A percentile compares a stretch with the other conserved stretches of the same genome.
These are phyloP conservation scores for Mohoua ochrocephala DNA, from an alignment of 2,113 vertebrate species.

Conservation along the genomic window DNA sequence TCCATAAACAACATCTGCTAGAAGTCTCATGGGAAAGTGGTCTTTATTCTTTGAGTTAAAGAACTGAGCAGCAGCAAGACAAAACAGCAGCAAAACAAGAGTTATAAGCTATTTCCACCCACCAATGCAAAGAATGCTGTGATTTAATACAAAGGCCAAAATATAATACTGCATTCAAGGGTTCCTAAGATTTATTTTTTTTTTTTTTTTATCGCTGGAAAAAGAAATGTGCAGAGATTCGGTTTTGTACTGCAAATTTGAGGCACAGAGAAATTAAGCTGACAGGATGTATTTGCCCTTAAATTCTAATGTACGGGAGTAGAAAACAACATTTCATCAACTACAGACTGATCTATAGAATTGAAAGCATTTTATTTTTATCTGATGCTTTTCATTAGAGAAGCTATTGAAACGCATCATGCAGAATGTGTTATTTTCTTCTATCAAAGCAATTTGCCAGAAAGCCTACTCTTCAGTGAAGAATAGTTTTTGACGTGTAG, in stretches of 20 bases:
- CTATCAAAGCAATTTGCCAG: slow-evolving; percentile 34
- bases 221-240: background rate
- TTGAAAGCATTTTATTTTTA: slow-evolving; percentile 2
- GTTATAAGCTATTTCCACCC: background rate
- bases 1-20: background rate
- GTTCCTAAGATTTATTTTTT: background rate
- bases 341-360: background rate
- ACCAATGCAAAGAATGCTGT: background rate
- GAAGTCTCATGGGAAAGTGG: background rate
- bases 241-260: background rate
- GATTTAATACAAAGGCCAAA: slow-evolving; percentile 1
- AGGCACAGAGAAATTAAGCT: background rate
- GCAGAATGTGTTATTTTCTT: slow-evolving; percentile 35
- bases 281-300: background rate
- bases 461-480: slow-evolving; percentile 16
- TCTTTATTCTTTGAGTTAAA: background rate
- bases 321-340: slow-evolving; percentile 16
- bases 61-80: background rate
- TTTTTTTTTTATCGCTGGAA: background rate
- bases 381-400: slow-evolving; percentile 15
- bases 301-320: background rate
- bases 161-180: background rate
- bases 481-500: background rate
- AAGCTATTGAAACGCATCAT: background rate
- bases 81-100: background rate